Base-by-base conservation (phyloP, 37 sponge, comb jelly and placozoan species). In the Chondrosia reniformis region DNA sequence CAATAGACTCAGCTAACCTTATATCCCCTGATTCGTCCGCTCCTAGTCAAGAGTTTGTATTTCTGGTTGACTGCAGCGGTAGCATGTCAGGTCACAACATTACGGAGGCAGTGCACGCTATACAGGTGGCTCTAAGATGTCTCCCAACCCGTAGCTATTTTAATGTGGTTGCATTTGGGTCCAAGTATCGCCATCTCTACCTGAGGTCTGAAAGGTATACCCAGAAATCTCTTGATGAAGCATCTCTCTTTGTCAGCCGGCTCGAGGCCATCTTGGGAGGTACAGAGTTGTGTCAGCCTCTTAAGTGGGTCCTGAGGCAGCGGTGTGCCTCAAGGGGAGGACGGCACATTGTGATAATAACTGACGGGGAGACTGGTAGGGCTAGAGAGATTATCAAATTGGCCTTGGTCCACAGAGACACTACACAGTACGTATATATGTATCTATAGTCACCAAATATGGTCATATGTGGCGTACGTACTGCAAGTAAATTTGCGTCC, bases 11-110 rank as follows among this genome's bases (percentile, higher is more conserved):
- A n/a, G n/a, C n/a, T n/a, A n/a, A n/a, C n/a, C n/a, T n/a, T n/a
- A n/a, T n/a, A n/a, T n/a, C n/a, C n/a, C n/a, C n/a, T n/a, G n/a
- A n/a, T n/a, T n/a, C n/a, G n/a, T n/a, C n/a, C n/a, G n/a, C n/a
- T n/a, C n/a, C n/a, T n/a, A n/a, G n/a, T n/a, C n/a, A n/a, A n/a
- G 94, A 93, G 58, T 93, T 93, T 67, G 54, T 93, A 0, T 93
- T 93, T 55, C 63, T 93, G 19, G 82, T 93, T 9, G 94, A 93
- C 79, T 93, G 87, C 84, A 89, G 89, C 81, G 94, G 89, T 4
- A 89, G 89, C 41, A 93, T 93, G 94, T 78, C 79, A 71, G 84
- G 87, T 0, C 22, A 39, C n/a, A 88, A 82, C 66, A 89, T 93
- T 17, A 79, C 78, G 3, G 69, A 31, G 21, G 84, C 82, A 1